Evolutionary conservation across 2,113 vertebrate genomes (phyloP), one percentile per base, ranked within the genome.

Genomic region (Tauraco erythrolophus): DNA sequence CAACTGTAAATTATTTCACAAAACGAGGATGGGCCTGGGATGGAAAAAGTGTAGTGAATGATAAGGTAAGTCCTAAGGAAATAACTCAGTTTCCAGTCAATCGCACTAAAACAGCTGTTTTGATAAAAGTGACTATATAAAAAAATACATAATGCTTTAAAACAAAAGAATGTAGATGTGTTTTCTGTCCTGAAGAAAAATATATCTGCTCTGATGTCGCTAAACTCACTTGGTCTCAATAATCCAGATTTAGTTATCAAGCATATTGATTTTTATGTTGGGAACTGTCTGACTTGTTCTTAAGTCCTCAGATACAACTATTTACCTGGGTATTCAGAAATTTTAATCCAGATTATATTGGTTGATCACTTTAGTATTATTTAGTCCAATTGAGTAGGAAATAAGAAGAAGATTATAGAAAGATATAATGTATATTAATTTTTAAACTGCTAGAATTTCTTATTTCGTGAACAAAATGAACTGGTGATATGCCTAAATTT

Each of bases 21-120:
- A 99, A 99, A 98, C 98, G 99, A 72, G 99, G 99, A 98, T 99
- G 99, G 99, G 99, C 99, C 25, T 99, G 99, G 99, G 99, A 99
- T 92, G 99, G 99, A 75, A 99, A 99, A 98, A 99, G 99, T 76
- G 98, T 99, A 53, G 99, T 99, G 84, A 99, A 98, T 96, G 99
- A 99, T 96, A 99, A 99, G 99, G 99, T 99, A 98, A 98, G 98
- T 97, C 68, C 57, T 66, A 64, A 95, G 50, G 53, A 91, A 96
- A 91, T 30, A 48, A 7, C 37, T 12, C 22, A 86, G 24, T 77
- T 94, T 85, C 21, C 11, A 83, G n/a, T 84, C 39, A 83, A 6
- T 84, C 90, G 22, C 33, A 50, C 17, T 69, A 58, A 92, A 81
- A 6, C 11, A 72, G 11, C 24, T 88, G 27, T 56, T 82, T 56